Evolutionary conservation across 2,797 vertebrate species (phyloP).

Genomic region (Propithecus deckenii): DNA sequence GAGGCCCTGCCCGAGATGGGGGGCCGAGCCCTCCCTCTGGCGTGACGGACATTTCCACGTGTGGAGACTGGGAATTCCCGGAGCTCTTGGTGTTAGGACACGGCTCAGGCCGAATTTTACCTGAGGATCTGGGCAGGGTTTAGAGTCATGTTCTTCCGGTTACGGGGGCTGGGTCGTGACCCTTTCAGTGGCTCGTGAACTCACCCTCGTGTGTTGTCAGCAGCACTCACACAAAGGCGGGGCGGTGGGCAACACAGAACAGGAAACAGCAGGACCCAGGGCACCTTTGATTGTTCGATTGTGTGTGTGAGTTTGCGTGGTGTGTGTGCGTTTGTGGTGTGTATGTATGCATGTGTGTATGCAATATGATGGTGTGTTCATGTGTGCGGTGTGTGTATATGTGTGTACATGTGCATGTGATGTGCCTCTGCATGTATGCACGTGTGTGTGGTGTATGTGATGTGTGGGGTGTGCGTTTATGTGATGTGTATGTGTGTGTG

Average conservation of each 20-base stretch:
- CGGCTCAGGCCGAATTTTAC: background rate
- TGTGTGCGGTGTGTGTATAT: background rate
- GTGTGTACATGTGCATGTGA: background rate
- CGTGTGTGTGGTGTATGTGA: background rate
- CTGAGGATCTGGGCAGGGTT: background rate
- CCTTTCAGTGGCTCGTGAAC: background rate
- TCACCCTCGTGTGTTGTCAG: background rate
- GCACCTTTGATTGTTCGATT: background rate
- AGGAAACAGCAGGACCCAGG: background rate
- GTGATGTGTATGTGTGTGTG: fast-evolving
- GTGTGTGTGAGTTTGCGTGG: background rate
- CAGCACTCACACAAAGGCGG: background rate
- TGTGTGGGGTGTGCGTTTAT: background rate
- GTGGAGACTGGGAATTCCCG: background rate
- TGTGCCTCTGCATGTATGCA: too few relatives aligned
- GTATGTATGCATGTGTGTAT: fast-evolving
- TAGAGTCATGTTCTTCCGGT: background rate
- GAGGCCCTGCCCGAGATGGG: background rate
- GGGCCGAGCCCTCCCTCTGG: background rate
- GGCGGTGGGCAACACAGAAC: background rate
- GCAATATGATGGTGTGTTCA: background rate
- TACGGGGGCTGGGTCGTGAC: background rate
- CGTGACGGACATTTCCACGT: background rate
- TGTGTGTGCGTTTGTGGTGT: background rate
- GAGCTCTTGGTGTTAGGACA: background rate